These are phyloP conservation scores for Ochropleura plecta DNA, from an alignment of 2,888 invertebrate genomes.

Conservation along the genomic window DNA sequence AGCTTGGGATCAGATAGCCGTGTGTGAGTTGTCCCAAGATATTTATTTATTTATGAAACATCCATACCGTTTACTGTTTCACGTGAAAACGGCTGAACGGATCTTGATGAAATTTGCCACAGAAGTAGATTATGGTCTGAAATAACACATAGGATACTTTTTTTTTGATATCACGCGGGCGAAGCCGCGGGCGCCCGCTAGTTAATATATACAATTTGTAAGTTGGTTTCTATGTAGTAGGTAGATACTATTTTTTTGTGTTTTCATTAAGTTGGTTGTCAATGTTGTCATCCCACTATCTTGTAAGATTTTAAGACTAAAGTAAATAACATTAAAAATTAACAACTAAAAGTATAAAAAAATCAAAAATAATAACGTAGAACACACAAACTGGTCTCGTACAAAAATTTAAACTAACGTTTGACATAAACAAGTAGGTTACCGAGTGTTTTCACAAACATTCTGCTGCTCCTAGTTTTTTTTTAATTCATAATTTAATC, in stretches of 20 bases:
- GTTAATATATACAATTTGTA: no score
- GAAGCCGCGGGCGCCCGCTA: no score
- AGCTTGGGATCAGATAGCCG: no score
- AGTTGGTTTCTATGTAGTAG: background rate
- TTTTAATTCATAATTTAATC: constrained; percentile 27
- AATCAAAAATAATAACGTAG: background rate
- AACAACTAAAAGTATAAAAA: background rate
- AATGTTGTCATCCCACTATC: background rate
- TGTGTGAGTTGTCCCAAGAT: no score
- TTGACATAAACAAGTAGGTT: constrained; percentile 33
- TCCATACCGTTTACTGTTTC: no score
- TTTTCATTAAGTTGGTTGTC: background rate
- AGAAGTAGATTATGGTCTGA: no score
- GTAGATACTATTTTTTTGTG: no score
- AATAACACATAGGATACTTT: no score
- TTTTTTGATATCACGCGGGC: no score
- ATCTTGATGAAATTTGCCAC: no score
- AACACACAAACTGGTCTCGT: background rate
- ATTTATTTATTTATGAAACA: no score
- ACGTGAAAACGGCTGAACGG: no score
- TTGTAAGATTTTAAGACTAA: background rate
- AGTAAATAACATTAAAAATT: background rate
- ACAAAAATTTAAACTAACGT: constrained; percentile 4
- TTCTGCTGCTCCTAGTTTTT: constrained; percentile 7
- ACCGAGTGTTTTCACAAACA: constrained; percentile 24